Base-by-base conservation (phyloP, 2,888 invertebrate species). In the Lordiphosa fenestrarum region DNA sequence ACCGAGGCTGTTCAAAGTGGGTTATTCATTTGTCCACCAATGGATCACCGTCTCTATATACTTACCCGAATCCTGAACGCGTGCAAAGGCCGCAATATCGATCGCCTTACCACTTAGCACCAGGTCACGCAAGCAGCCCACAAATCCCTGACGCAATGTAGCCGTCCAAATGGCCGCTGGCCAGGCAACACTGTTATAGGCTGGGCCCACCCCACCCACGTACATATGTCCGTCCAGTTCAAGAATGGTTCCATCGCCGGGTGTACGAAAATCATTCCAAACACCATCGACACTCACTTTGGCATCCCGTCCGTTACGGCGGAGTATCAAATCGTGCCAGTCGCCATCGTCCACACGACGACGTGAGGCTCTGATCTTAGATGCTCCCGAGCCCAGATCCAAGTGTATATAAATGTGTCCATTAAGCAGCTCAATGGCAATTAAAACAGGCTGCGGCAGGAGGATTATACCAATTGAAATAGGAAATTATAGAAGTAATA, bases 331-430 rank as follows among this genome's bases (percentile, higher is more conserved):
- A 85, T 96, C 95, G 88, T 99, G 99, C 96, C 98, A 97, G 46
- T 94, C 92, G 1, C 97, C 96, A 85, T 98, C 98, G 85, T 97
- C 96, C 4, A 98, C 94, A 30, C 95, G 91, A 47, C 94, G 90
- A 44, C 95, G 91, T 0, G 96, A 96, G 0, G 95, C 95, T 76
- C 96, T 92, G 51, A 97, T 94, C 85, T 96, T 94, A 3, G 95
- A 93, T 0, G 96, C 94, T 0, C 98, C 98, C 3, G 97, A 96
- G 0, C 98, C 98, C 44, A 98, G 92, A 87, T 98, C 97, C 83
- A 98, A 91, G 81, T 98, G 95, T 19, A 98, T 93, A 90, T 96
- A 98, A 67, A 99, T 93, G 88, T 98, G 96, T 0, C 98, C 98
- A 73, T 96, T 96, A 69, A 98, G 92, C 74, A 99, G 92, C 90